A percentile compares a stretch with the other conserved stretches of the same genome.
Conservation (phyloP, 1,140 invertebrate species). For the Patella vulgata region DNA sequence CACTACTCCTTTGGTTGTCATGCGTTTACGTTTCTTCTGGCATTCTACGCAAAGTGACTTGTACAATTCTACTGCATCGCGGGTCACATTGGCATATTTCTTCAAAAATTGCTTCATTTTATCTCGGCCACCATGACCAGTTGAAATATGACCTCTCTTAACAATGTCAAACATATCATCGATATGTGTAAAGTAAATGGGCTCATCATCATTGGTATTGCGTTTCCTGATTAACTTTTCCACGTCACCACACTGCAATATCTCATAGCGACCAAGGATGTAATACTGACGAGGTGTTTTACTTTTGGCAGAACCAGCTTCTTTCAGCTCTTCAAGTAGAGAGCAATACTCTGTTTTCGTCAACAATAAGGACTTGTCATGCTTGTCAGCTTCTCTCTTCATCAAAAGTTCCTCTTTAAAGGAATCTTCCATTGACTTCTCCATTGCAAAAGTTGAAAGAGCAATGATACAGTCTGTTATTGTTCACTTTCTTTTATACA, state of each 20-base stretch:
- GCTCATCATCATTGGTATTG: constrained; percentile 1
- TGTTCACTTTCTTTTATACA: too few species aligned
- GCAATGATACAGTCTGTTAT: too few species aligned
- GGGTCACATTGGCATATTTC: constrained; percentile 32
- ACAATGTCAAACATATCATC: constrained; percentile 35
- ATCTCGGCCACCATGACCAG: constrained; percentile 31
- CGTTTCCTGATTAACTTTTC: constrained; percentile 19
- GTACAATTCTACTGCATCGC: constrained; percentile 20
- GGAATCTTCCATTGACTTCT: too few species aligned
- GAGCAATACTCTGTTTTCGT: too few species aligned
- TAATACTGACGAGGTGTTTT: too few species aligned
- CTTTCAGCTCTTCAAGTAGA: too few species aligned
- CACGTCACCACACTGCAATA: background rate
- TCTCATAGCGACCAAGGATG: too few species aligned
- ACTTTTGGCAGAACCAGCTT: too few species aligned
- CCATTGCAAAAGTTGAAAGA: too few species aligned
- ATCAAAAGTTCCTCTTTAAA: too few species aligned
- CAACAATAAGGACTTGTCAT: too few species aligned
- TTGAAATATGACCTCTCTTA: constrained; percentile 22
- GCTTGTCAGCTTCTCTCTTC: too few species aligned
- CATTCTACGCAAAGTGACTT: constrained; percentile 26
- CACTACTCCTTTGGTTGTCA: constrained; percentile 11
- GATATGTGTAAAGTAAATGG: constrained; percentile 17
- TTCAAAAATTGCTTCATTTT: constrained; percentile 27
- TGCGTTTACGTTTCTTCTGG: constrained; percentile 19